phyloP scores from a whole-genome alignment of 1,140 invertebrate genomes.

The Phymastichus coffea region DNA sequence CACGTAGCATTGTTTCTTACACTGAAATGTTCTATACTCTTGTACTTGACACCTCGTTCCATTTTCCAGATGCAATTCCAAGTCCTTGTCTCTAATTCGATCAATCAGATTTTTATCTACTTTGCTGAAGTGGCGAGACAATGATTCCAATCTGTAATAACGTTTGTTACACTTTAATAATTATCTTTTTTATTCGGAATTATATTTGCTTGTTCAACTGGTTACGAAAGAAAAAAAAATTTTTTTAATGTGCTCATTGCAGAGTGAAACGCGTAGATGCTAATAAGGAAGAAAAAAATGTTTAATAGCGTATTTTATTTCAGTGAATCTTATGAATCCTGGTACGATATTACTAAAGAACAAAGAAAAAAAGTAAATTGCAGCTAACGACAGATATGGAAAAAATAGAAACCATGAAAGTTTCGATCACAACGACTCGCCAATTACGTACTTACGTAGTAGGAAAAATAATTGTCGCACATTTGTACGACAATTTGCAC shows the following conservation, averaged over 20 bases:
- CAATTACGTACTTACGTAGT: too few species aligned
- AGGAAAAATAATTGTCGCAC: too few species aligned
- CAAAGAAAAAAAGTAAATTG: too few species aligned
- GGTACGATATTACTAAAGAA: too few species aligned
- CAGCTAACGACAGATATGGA: too few species aligned
- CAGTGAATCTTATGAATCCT: too few species aligned
- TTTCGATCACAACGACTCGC: too few species aligned
- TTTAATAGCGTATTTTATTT: too few species aligned
- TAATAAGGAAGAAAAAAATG: too few species aligned
- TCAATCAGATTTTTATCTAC: slow-evolving; percentile 34
- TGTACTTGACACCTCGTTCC: slow-evolving; percentile 46
- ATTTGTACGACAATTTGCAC: too few species aligned
- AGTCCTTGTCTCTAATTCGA: slow-evolving; percentile 38
- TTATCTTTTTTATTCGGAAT: not conserved
- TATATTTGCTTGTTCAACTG: not conserved
- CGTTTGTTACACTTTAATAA: not conserved
- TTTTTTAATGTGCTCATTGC: not conserved
- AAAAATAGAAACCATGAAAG: too few species aligned
- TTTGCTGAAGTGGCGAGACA: not conserved
- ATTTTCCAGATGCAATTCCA: slow-evolving; percentile 52
- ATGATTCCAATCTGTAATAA: too few species aligned
- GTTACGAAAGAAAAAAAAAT: not conserved
- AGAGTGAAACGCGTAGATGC: not conserved
- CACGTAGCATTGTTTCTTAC: slow-evolving; percentile 69
- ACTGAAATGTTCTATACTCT: slow-evolving; percentile 60